phyloP scores from a whole-genome alignment of 1,140 invertebrate genomes.

The Bombus superbus region DNA sequence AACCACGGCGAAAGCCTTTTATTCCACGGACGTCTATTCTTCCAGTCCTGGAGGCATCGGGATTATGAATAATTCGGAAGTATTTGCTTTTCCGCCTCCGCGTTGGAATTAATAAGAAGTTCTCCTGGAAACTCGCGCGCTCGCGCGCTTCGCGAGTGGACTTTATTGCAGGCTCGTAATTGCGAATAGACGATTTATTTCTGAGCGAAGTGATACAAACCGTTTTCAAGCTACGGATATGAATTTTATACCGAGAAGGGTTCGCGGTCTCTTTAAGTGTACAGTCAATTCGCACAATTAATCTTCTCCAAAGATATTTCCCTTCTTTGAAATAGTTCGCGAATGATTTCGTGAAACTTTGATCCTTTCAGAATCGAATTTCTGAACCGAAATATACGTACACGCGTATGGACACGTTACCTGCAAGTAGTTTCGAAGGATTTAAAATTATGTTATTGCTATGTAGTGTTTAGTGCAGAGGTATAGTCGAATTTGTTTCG shows the following conservation, averaged over 20 bases:
- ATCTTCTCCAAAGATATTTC: not conserved
- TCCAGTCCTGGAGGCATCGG: conserved; percentile 38
- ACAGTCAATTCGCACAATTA: not conserved
- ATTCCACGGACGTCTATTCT: conserved; percentile 59
- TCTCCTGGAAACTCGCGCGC: not conserved
- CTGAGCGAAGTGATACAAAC: not conserved
- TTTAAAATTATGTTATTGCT: too few relatives aligned
- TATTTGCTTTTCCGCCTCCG: conserved; percentile 63
- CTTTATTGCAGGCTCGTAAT: conserved; percentile 28
- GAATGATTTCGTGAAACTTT: not conserved
- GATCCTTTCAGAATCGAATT: not conserved
- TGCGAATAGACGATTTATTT: not conserved
- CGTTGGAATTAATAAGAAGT: conserved; percentile 61
- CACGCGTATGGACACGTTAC: too few relatives aligned
- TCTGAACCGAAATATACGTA: too few relatives aligned
- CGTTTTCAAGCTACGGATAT: not conserved
- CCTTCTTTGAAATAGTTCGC: not conserved
- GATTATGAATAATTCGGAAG: conserved; percentile 69
- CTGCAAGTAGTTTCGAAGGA: too few relatives aligned
- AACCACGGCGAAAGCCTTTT: conserved; percentile 52
- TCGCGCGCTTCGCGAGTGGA: conserved; percentile 7
- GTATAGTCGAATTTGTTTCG: not conserved
- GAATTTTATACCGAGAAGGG: not conserved
- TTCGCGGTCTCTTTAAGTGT: too few relatives aligned
- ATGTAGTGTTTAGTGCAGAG: not conserved